Evolutionary conservation across 2,888 invertebrate genomes (phyloP).

Genomic region (Drosophila seclusa): DNA sequence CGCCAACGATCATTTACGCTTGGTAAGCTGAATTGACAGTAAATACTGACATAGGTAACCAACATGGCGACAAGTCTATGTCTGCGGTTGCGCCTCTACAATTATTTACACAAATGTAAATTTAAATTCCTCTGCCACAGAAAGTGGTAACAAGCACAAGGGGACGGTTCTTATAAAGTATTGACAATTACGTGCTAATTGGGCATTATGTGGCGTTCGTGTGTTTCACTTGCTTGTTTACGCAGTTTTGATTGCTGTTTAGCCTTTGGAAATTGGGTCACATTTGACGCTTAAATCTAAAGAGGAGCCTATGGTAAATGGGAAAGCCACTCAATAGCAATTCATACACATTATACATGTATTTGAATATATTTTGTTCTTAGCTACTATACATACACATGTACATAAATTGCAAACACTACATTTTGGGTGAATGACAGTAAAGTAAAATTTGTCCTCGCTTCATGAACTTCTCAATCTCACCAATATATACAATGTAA

Average conservation of each 20-base stretch:
- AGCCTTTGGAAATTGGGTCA: constrained; percentile 1
- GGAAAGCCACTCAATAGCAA: not conserved
- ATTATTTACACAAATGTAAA: constrained; percentile 49
- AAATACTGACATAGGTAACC: constrained; percentile 1
- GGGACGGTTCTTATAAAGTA: constrained; percentile 48
- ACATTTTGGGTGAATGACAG: not conserved
- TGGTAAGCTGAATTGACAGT: constrained; percentile 39
- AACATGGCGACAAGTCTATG: constrained; percentile 4
- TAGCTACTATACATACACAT: not conserved
- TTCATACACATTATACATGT: not conserved
- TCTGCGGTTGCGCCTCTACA: constrained; percentile 17
- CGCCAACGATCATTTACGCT: constrained; percentile 75
- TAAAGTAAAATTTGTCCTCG: not conserved
- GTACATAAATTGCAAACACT: not conserved
- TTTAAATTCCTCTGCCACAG: constrained; percentile 61
- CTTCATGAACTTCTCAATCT: not conserved
- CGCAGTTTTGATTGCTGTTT: not conserved
- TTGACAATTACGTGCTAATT: constrained; percentile 75
- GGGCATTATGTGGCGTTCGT: constrained; percentile 14
- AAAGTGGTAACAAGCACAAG: constrained; percentile 15
- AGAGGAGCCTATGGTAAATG: not conserved
- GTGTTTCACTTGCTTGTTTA: not conserved
- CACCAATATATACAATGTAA: not conserved
- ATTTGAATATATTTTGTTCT: not conserved
- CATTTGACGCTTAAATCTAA: not conserved